A percentile compares a stretch with the other conserved stretches of the same genome.
phyloP scores from a whole-genome alignment of 2,888 invertebrate species.

The Notocelia uddmanniana region DNA sequence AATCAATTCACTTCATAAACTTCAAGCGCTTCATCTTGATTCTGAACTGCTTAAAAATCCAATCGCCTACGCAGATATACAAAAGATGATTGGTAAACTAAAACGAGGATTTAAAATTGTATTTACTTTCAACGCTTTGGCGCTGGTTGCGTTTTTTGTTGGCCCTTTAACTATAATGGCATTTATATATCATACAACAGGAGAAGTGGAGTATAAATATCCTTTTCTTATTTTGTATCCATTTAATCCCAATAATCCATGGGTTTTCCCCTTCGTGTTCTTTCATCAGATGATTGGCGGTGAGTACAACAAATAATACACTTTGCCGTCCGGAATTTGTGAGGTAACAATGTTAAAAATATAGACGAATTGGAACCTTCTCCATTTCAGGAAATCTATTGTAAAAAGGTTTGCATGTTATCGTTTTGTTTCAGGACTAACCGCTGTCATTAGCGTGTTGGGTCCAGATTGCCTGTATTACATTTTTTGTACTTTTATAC shows the following conservation, averaged over 20 bases:
- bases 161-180: constrained; percentile 55
- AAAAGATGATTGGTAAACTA: constrained; percentile 51
- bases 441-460: constrained; percentile 56
- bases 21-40: constrained; percentile 42
- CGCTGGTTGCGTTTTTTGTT: constrained; percentile 52
- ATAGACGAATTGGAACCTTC: neutral
- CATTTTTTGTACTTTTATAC: constrained; percentile 61
- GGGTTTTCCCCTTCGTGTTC: constrained; percentile 59
- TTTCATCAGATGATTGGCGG: constrained; percentile 12
- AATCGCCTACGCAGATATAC: constrained; percentile 40
- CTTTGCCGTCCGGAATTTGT: neutral
- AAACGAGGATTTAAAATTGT: constrained; percentile 49
- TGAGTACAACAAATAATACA: neutral
- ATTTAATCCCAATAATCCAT: constrained; percentile 57
- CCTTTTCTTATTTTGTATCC: constrained; percentile 65
- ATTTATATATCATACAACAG: constrained; percentile 55
- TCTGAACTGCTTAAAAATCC: constrained; percentile 23
- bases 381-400: neutral
- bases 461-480: constrained; percentile 64
- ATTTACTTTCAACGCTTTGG: constrained; percentile 44
- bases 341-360: neutral
- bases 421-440: constrained; percentile 44
- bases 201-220: constrained; percentile 55
- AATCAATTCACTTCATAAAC: constrained; percentile 51
- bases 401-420: neutral